phyloP scores from a whole-genome alignment of 2,113 vertebrate species.

The Dolichallabes microphthalmus region DNA sequence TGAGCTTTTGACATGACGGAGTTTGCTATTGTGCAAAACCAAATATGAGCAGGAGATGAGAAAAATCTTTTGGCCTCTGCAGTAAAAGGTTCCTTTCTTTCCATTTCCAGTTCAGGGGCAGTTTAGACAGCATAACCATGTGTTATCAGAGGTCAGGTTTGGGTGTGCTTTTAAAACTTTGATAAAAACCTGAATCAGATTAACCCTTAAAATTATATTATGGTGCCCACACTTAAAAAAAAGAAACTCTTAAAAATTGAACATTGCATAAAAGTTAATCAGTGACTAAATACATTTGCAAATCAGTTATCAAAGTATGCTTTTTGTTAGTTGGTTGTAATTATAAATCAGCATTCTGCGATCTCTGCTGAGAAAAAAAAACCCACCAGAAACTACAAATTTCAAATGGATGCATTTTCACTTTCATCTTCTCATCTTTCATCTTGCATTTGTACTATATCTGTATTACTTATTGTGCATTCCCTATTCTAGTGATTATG shows the following conservation, averaged over 20 bases:
- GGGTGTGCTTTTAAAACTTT: constrained; percentile 1
- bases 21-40: constrained; percentile 9
- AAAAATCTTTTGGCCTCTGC: constrained; percentile 43
- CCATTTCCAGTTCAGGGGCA: neutral
- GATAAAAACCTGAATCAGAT: neutral
- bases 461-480: neutral
- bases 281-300: neutral
- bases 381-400: neutral
- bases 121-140: constrained; percentile 32
- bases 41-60: constrained; percentile 29
- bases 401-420: neutral
- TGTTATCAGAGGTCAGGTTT: constrained; percentile 39
- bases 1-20: constrained; percentile 13
- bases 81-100: neutral
- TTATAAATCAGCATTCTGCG: neutral
- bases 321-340: neutral
- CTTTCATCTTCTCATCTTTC: neutral
- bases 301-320: neutral
- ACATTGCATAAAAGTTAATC: neutral
- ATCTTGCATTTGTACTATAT: neutral
- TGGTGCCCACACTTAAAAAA: neutral
- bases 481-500: constrained; percentile 79
- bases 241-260: neutral
- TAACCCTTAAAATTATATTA: neutral
- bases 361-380: neutral